Evolutionary conservation across 1,140 invertebrate species (phyloP), one percentile per base, ranked within the genome.

Genomic region (Hermatobates lingyangjiaoensis): DNA sequence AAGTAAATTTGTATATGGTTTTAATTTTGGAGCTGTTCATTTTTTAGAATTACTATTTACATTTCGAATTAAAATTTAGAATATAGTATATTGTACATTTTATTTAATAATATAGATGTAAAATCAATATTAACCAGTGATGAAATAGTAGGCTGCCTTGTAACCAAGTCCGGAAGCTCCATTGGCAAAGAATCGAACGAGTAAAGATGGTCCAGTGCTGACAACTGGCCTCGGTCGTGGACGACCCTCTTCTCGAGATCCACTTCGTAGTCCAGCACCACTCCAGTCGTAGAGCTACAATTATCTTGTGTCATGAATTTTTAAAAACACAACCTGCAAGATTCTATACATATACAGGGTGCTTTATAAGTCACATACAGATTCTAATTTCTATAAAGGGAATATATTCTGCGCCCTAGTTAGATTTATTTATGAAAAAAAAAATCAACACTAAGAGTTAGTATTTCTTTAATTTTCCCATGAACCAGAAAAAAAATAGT

Each of bases 141-240:
- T 42, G 58, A 79, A 83, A 3, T 73, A 74, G 54, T 82, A 81
- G 55, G 72, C 70, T 0, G 77, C 75, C 54, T 79, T 79, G 61
- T 79, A 83, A 5, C 81, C 81, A 0, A 75, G 62, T 39, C 76
- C 74, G 4, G 77, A 75, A 18, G 73, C 79, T 0, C 78, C 77
- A 61, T 83, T 83, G 1, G 79, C 80, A 54, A 78, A 77, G 60
- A 83, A 83, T 59, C 77, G 69, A 18, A 83, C 67, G 14, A 76
- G 64, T 39, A 83, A 59, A 0, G 72, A 72, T 23, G 78, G 74
- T 0, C 80, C 79, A 2, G 71, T 71, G 48, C 74, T 79, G 2
- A 79, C 66, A 20, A 81, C 73, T 20, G 80, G 70, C 3, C 79
- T 77, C 1, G 81, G 81, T 7, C 80, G 71, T 64, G 83, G 83